Percentiles rank a stretch among this genome's conserved stretches.
phyloP scores from a whole-genome alignment of 2,113 vertebrate species.

The Tretioscincus oriximinensis region DNA sequence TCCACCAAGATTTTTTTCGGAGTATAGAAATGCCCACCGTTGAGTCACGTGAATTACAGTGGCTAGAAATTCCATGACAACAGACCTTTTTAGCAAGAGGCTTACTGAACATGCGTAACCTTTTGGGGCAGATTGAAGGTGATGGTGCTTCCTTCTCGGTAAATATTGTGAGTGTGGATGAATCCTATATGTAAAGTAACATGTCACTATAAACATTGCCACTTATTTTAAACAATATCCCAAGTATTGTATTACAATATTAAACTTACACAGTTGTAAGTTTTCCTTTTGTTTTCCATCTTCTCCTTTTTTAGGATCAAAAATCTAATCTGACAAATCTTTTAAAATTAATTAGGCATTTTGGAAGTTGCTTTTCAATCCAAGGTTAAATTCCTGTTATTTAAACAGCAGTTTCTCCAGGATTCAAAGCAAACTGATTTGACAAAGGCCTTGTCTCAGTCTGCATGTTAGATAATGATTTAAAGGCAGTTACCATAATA shows the following conservation, averaged over 20 bases:
- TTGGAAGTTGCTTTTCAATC: neutral
- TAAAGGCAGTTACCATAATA: constrained; percentile 9
- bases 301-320: no score
- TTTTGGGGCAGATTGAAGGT: no score
- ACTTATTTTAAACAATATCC: neutral
- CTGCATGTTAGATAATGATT: neutral
- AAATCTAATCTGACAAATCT: neutral
- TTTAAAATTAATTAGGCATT: neutral
- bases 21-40: no score
- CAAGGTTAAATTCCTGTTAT: neutral
- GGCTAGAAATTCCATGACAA: no score
- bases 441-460: neutral
- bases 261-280: neutral
- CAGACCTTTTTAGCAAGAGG: no score
- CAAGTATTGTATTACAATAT: neutral
- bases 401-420: neutral
- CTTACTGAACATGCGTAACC: no score
- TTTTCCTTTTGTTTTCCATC: neutral
- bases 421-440: neutral
- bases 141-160: no score
- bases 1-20: no score
- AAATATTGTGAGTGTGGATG: no score
- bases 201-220: neutral
- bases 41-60: no score
- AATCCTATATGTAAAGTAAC: neutral